phyloP scores from a whole-genome alignment of 2,113 vertebrate species.

The Dascyllus trimaculatus region DNA sequence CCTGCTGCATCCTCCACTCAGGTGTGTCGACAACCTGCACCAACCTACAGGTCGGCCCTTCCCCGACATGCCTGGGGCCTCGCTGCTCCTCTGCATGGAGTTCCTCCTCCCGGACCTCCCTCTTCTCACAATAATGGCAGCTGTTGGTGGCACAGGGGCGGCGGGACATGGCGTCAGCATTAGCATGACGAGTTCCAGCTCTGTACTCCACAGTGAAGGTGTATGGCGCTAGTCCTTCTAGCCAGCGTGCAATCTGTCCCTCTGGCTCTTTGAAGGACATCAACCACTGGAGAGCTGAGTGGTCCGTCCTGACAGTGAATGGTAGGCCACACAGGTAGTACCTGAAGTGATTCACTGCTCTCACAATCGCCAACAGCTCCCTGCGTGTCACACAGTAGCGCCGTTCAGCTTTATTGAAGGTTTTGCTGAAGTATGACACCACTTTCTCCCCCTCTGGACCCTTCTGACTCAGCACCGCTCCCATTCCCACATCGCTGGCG shows the following conservation, averaged over 20 bases:
- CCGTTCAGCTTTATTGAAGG: not conserved
- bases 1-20: not conserved
- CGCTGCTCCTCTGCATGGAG: too few species aligned
- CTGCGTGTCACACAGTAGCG: constrained; percentile 26
- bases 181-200: not conserved
- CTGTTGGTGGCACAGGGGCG: not conserved
- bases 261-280: constrained; percentile 25
- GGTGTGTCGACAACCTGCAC: not conserved
- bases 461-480: constrained; percentile 10
- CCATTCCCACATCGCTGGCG: not conserved
- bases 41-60: not conserved
- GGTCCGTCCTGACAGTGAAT: constrained; percentile 20
- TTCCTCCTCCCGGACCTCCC: not conserved
- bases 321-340: constrained; percentile 3
- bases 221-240: not conserved
- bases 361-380: not conserved
- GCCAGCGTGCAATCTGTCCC: not conserved
- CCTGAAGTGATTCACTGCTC: not conserved
- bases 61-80: rapidly evolving
- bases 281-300: constrained; percentile 1
- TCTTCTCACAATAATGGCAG: constrained; percentile 13
- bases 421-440: constrained; percentile 2
- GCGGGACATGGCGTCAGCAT: not conserved
- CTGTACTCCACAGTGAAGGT: not conserved
- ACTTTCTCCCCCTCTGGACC: constrained; percentile 11